phyloP scores from a whole-genome alignment of 2,888 invertebrate species.

The Cryptosula pallasiana region DNA sequence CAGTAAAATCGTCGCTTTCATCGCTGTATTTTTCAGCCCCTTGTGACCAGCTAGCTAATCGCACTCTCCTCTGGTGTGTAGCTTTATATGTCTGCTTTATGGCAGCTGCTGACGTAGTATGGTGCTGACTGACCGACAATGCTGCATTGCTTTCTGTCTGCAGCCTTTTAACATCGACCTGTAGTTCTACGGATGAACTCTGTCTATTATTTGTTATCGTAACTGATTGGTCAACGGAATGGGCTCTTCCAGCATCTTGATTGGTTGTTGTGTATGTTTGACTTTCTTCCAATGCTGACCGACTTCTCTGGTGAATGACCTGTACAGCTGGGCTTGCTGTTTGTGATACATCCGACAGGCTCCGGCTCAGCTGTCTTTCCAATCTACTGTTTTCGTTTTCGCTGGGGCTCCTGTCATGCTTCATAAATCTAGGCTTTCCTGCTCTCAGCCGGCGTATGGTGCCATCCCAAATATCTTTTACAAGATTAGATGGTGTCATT shows the following conservation, averaged over 20 bases:
- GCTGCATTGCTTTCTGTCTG: too few relatives aligned
- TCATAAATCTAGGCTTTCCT: background rate
- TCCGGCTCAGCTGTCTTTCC: background rate
- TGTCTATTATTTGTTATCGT: background rate
- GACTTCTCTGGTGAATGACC: background rate
- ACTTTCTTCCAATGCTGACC: background rate
- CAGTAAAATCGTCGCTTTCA: background rate
- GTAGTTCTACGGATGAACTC: background rate
- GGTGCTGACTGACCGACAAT: background rate
- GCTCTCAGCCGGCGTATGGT: background rate
- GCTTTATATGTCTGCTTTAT: background rate
- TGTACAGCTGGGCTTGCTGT: background rate
- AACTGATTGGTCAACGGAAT: background rate
- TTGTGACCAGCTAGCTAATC: background rate
- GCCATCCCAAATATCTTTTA: constrained; percentile 17
- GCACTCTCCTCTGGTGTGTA: background rate
- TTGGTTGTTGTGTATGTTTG: background rate
- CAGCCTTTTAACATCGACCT: background rate
- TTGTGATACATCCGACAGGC: constrained; percentile 15
- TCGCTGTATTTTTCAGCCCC: background rate
- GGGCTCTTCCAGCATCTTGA: background rate
- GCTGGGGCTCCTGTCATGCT: background rate
- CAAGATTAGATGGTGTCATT: background rate
- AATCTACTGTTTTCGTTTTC: background rate
- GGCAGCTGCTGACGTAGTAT: background rate